These are phyloP conservation scores for Drosophila equinoxialis DNA, from an alignment of 1,140 invertebrate species.

Conservation along the genomic window DNA sequence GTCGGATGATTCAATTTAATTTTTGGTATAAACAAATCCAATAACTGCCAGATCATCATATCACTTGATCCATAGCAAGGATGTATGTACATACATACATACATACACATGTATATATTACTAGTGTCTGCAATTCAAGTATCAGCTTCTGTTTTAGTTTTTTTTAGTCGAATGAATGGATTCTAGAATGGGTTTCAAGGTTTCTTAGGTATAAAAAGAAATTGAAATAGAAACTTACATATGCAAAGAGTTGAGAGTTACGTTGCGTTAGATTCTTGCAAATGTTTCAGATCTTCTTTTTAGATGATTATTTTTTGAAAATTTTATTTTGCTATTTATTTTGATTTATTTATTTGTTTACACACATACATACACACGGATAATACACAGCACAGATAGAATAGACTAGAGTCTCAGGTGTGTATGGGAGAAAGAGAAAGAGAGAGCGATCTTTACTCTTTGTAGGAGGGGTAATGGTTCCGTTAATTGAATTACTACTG, in stretches of 20 bases:
- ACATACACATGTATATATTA: too few relatives aligned
- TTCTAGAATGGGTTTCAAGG: too few relatives aligned
- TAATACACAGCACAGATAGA: not conserved
- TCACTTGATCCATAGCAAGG: not conserved
- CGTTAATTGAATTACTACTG: slow-evolving; percentile 21
- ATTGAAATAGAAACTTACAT: not conserved
- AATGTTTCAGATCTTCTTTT: not conserved
- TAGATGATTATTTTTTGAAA: not conserved
- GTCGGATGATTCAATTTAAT: not conserved
- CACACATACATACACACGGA: slow-evolving; percentile 1
- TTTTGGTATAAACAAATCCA: not conserved
- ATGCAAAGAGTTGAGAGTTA: slow-evolving; percentile 1
- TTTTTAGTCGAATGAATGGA: too few relatives aligned
- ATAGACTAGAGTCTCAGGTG: not conserved
- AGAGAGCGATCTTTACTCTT: slow-evolving; percentile 20
- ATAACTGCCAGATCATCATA: not conserved
- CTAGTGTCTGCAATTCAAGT: too few relatives aligned
- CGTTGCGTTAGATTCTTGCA: not conserved
- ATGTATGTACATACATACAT: too few relatives aligned
- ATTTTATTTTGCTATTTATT: not conserved
- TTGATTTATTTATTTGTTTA: slow-evolving; percentile 15
- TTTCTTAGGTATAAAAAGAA: too few relatives aligned
- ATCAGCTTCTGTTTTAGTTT: too few relatives aligned
- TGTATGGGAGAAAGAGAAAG: not conserved
- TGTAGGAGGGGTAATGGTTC: slow-evolving; percentile 37